Base-by-base conservation (phyloP, 2,797 vertebrate genomes). In the Chloroceryle inda region DNA sequence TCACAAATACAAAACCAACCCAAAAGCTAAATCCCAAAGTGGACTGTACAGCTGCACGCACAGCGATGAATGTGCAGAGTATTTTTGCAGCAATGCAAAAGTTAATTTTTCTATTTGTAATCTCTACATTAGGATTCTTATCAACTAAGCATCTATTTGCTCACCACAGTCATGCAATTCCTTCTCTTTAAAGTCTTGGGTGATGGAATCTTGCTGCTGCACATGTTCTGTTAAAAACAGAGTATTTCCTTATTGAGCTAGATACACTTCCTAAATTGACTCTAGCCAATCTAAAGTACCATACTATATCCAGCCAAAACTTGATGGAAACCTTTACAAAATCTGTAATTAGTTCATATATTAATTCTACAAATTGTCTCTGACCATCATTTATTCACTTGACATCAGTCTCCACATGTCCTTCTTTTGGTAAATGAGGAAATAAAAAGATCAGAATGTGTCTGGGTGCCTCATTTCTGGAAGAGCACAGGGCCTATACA, bases 211-310 rank as follows among this genome's bases (percentile, higher is more conserved):
- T 89, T 97, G 95, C 84, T 75, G 92, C 96, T 97, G 97, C 55
- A 98, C 79, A 78, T 72, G 84, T 42, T 97, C 97, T 98, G 95
- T 95, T 76, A 95, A 94, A 96, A 71, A 74, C 86, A 97, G 44
- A 18, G 33, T 66, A 55, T 81, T 73, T 87, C 66, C 82, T 84
- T 53, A 40, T 19, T 76, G 38, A 52, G 56, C 17, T 19, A 29
- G 56, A 56, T 22, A 73, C 24, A 80, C 5, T 61, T 38, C 86
- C 71, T 58, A 74, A 23, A 87, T 27, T n/a, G 88, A 59, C 31
- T n/a, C 23, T 68, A 2, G 1, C 38, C 44, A 44, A 82, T 24
- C 56, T 50, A 1, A 86, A 88, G 19, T 38, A 64, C 49, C 62
- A 16, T 3, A 6, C 4, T 38, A 27, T 53, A 59, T 12, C 20